Evolutionary conservation across 64 coral and sea anemone species (phyloP).

Genomic region (Actinia tenebrosa): DNA sequence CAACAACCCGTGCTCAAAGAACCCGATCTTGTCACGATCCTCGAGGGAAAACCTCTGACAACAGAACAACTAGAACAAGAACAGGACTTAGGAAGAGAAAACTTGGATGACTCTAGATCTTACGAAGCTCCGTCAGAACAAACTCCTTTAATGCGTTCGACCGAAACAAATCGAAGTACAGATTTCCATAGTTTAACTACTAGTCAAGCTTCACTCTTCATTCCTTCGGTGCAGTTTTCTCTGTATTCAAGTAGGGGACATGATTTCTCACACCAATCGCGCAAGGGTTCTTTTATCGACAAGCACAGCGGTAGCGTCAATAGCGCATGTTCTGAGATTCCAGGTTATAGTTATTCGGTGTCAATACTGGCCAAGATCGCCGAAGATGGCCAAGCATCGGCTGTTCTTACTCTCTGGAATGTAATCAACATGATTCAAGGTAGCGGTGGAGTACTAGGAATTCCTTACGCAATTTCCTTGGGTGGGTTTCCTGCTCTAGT

Average conservation of each 20-base stretch:
- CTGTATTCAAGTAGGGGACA: constrained; percentile 58
- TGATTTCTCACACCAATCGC: neutral
- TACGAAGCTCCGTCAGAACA: constrained; percentile 23
- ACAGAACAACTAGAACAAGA: constrained; percentile 63
- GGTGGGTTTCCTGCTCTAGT: constrained; percentile 49
- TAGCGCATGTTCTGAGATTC: neutral
- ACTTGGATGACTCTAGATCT: neutral
- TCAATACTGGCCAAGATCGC: constrained; percentile 47
- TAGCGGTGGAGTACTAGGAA: constrained; percentile 46
- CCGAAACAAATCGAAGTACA: constrained; percentile 24
- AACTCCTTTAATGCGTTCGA: constrained; percentile 42
- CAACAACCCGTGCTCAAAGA: constrained; percentile 41
- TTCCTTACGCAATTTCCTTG: constrained; percentile 49
- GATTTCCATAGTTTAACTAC: constrained; percentile 43
- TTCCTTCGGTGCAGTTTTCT: constrained; percentile 74
- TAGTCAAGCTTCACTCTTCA: constrained; percentile 72
- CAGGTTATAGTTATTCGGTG: neutral
- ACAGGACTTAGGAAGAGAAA: constrained; percentile 32
- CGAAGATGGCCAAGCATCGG: constrained; percentile 62
- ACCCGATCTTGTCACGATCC: constrained; percentile 52
- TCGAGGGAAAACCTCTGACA: constrained; percentile 48
- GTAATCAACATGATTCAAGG: constrained; percentile 66
- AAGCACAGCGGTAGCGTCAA: neutral
- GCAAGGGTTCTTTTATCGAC: neutral
- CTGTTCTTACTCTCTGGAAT: constrained; percentile 63